phyloP scores from a whole-genome alignment of 2,888 invertebrate genomes.

The Lasioglossum pauxillum region DNA sequence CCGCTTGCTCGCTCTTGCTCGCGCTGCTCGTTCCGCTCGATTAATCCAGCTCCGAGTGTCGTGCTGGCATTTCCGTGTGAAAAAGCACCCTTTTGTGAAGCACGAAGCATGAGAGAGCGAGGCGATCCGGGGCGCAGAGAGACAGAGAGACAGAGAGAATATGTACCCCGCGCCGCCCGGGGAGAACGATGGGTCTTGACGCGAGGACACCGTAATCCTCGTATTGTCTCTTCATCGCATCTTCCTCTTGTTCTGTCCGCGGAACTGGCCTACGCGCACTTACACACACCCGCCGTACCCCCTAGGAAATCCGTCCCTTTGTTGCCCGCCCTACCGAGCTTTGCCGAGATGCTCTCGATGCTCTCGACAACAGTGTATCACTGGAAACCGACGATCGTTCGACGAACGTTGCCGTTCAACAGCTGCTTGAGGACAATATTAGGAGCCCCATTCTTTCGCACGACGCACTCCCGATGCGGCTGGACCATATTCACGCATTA shows the following conservation, averaged over 20 bases:
- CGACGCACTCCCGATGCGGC: neutral
- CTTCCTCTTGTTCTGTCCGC: slow-evolving; percentile 47
- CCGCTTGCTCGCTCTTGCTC: slow-evolving; percentile 17
- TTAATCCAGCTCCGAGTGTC: slow-evolving; percentile 71
- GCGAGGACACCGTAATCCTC: slow-evolving; percentile 67
- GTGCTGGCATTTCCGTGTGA: slow-evolving; percentile 70
- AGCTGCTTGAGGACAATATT: neutral
- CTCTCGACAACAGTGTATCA: slow-evolving; percentile 15
- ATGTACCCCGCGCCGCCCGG: slow-evolving; percentile 16
- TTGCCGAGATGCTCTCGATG: slow-evolving; percentile 31
- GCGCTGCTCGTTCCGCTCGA: slow-evolving; percentile 69
- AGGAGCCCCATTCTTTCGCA: neutral
- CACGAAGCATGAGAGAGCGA: slow-evolving; percentile 28
- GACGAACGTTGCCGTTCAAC: neutral
- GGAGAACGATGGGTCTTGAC: slow-evolving; percentile 61
- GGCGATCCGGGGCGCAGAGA: neutral
- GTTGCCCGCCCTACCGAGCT: slow-evolving; percentile 19
- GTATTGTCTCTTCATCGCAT: slow-evolving; percentile 68
- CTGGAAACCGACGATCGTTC: slow-evolving; percentile 2
- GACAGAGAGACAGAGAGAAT: neutral
- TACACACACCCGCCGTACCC: neutral
- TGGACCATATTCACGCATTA: neutral
- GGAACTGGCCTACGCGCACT: slow-evolving; percentile 9
- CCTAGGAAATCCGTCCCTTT: slow-evolving; percentile 43
- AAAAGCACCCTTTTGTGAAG: slow-evolving; percentile 69